Conservation (phyloP, 2,888 invertebrate genomes). For the Drosophila mettleri region DNA sequence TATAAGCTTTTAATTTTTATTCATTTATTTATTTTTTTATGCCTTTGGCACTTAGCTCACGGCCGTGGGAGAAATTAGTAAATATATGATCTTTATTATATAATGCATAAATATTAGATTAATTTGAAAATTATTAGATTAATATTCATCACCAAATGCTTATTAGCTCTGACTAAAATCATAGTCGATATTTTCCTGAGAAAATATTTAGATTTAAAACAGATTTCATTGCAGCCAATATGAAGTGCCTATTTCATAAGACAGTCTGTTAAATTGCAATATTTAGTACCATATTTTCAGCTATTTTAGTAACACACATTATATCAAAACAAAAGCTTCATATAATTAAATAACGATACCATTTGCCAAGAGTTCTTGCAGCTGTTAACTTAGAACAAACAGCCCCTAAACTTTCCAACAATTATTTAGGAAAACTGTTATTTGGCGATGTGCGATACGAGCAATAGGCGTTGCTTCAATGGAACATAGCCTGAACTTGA, state of each 20-base stretch:
- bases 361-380: constrained; percentile 38
- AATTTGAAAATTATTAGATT: no score
- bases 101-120: no score
- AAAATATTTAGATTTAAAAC: no score
- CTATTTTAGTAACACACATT: neutral
- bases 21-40: neutral
- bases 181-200: no score
- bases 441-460: constrained; percentile 67
- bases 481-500: constrained; percentile 42
- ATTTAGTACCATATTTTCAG: neutral
- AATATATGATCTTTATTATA: neutral
- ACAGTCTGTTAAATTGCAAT: no score
- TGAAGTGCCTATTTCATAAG: no score
- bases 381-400: constrained; percentile 45
- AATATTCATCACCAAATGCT: no score
- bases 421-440: constrained; percentile 45
- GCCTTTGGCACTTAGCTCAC: neutral
- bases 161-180: no score
- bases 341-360: neutral
- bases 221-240: no score
- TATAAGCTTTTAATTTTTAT: neutral
- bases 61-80: neutral
- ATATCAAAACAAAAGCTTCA: neutral
- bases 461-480: constrained; percentile 26
- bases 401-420: constrained; percentile 28